Percentiles rank a stretch among this genome's conserved stretches.
These are phyloP conservation scores for Hypomecis punctinalis DNA, from an alignment of 2,888 invertebrate species.

Conservation along the genomic window DNA sequence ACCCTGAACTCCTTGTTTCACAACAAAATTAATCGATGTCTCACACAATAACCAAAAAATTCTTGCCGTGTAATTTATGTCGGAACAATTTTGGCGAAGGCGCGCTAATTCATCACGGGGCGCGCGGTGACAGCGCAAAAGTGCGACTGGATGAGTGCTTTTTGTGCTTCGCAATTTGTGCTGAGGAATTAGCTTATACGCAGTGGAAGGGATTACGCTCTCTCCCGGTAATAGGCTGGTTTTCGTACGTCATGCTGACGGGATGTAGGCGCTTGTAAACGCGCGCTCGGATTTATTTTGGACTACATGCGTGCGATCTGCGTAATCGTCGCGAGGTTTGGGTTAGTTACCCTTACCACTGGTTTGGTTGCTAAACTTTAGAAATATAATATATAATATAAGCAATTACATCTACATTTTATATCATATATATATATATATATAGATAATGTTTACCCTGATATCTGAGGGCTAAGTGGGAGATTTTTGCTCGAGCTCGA, in stretches of 20 bases:
- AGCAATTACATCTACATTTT: too few species aligned
- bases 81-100: slow-evolving; percentile 53
- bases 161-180: slow-evolving; percentile 42
- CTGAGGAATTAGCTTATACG: slow-evolving; percentile 37
- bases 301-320: neutral
- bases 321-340: too few species aligned
- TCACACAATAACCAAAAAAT: slow-evolving; percentile 52
- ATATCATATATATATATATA: too few species aligned
- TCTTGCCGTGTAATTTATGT: slow-evolving; percentile 52
- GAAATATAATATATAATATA: too few species aligned
- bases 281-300: slow-evolving; percentile 4
- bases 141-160: slow-evolving; percentile 42
- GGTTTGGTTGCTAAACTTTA: too few species aligned
- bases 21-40: slow-evolving; percentile 55
- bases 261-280: neutral
- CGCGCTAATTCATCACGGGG: slow-evolving; percentile 48
- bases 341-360: too few species aligned
- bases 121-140: slow-evolving; percentile 42
- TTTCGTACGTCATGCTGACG: slow-evolving; percentile 18
- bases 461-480: too few species aligned
- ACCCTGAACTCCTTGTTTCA: slow-evolving; percentile 32
- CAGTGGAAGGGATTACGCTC: slow-evolving; percentile 32
- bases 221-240: slow-evolving; percentile 5
- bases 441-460: too few species aligned
- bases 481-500: too few species aligned